These are phyloP conservation scores for Gadopsis marmoratus DNA, from an alignment of 2,797 vertebrate species.

Conservation along the genomic window DNA sequence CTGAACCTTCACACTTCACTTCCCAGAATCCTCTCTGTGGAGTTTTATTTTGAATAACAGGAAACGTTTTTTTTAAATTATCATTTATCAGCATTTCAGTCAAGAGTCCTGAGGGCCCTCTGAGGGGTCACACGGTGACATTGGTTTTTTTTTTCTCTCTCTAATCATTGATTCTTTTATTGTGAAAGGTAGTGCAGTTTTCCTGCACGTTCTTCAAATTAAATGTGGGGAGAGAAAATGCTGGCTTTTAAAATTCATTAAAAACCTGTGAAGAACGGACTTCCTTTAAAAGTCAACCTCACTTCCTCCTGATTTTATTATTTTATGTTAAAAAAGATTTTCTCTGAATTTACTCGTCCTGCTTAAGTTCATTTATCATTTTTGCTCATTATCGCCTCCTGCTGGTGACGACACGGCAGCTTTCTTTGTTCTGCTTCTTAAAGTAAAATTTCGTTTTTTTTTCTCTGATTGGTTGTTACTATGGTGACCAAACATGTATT, in stretches of 20 bases:
- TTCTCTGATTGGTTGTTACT: neutral
- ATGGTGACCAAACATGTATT: neutral
- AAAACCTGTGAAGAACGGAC: no score
- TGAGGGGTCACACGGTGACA: neutral
- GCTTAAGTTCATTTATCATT: neutral
- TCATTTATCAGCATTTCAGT: slow-evolving; percentile 3
- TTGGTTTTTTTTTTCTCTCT: neutral
- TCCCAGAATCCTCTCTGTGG: slow-evolving; percentile 34
- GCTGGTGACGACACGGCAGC: neutral
- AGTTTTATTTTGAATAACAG: neutral
- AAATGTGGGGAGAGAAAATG: slow-evolving; percentile 11
- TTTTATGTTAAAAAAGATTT: neutral
- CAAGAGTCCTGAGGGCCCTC: neutral
- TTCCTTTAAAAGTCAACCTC: no score
- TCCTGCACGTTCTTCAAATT: slow-evolving; percentile 31
- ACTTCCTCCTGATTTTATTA: no score
- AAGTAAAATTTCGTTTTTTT: neutral
- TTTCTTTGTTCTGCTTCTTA: neutral
- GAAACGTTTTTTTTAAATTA: neutral
- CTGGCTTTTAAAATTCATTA: no score
- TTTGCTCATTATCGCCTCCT: neutral
- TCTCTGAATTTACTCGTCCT: neutral
- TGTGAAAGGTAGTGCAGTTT: slow-evolving; percentile 26
- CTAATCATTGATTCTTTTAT: slow-evolving; percentile 25
- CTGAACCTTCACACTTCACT: neutral